Evolutionary conservation across 1,140 invertebrate species (phyloP).

Genomic region (Aethina tumida): DNA sequence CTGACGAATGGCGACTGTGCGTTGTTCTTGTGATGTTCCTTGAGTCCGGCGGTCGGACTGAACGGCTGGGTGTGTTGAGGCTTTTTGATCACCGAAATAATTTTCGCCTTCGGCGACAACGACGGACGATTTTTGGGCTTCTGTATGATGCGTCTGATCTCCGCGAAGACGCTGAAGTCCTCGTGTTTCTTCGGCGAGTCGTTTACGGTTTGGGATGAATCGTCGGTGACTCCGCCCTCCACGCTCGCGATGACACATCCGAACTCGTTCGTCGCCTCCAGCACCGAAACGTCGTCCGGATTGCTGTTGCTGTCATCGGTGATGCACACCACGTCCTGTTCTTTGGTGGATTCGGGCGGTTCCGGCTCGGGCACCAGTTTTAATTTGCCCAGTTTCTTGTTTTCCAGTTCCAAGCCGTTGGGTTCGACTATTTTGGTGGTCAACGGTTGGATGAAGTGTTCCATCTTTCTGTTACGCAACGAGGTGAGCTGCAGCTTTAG

Average conservation of each 20-base stretch:
- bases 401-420: constrained; percentile 3
- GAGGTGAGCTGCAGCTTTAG: constrained; percentile 21
- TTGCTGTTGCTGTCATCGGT: background rate
- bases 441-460: constrained; percentile 8
- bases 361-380: background rate
- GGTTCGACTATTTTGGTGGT: constrained; percentile 3
- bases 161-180: no score
- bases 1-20: constrained; percentile 29
- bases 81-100: constrained; percentile 1
- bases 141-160: background rate
- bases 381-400: constrained; percentile 1
- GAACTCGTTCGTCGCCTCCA: background rate
- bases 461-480: constrained; percentile 22
- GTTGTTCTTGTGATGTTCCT: constrained; percentile 9
- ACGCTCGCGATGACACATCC: background rate
- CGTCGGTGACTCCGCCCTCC: no score
- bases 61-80: background rate
- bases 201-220: constrained; percentile 6
- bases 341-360: background rate
- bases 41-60: background rate
- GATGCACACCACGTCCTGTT: background rate
- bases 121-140: constrained; percentile 1
- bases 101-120: background rate
- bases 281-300: background rate
- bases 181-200: background rate